Percentiles rank a stretch among this genome's conserved stretches.
phyloP scores from a whole-genome alignment of 2,888 invertebrate species.

The Drosophila melanosoma region DNA sequence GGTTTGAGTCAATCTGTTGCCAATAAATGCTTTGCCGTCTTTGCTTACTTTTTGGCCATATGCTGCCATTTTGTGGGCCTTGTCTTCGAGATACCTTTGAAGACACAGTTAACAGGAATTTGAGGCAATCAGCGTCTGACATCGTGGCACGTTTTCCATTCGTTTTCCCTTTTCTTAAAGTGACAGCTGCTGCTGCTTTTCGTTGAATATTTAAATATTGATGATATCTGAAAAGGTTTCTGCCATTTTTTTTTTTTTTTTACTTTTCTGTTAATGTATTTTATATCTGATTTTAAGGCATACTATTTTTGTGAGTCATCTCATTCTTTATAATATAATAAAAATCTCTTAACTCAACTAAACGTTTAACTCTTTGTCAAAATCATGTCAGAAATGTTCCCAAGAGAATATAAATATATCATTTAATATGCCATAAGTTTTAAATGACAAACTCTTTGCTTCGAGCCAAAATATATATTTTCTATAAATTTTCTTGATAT shows the following conservation, averaged over 20 bases:
- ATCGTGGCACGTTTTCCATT: constrained; percentile 20
- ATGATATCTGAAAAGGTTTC: neutral
- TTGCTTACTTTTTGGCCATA: constrained; percentile 52
- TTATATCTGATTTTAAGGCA: neutral
- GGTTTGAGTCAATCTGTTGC: constrained; percentile 48
- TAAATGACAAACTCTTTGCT: neutral
- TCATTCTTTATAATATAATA: neutral
- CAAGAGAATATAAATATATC: neutral
- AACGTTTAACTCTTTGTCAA: neutral
- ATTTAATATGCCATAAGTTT: neutral
- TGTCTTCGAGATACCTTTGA: constrained; percentile 8
- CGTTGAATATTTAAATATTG: constrained; percentile 4
- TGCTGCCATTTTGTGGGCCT: constrained; percentile 63
- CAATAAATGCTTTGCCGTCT: constrained; percentile 49
- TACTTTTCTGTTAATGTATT: constrained; percentile 12
- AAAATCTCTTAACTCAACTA: neutral
- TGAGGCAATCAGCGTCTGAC: constrained; percentile 30
- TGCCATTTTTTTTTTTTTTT: constrained; percentile 3
- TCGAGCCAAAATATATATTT: neutral
- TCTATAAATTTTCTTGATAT: neutral
- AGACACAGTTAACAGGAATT: constrained; percentile 7
- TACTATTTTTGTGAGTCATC: neutral
- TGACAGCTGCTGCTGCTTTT: constrained; percentile 30
- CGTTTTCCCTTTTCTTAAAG: constrained; percentile 11
- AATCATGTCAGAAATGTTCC: neutral